Evolutionary conservation across 2,888 invertebrate species (phyloP).

Genomic region (Pomacea canaliculata): DNA sequence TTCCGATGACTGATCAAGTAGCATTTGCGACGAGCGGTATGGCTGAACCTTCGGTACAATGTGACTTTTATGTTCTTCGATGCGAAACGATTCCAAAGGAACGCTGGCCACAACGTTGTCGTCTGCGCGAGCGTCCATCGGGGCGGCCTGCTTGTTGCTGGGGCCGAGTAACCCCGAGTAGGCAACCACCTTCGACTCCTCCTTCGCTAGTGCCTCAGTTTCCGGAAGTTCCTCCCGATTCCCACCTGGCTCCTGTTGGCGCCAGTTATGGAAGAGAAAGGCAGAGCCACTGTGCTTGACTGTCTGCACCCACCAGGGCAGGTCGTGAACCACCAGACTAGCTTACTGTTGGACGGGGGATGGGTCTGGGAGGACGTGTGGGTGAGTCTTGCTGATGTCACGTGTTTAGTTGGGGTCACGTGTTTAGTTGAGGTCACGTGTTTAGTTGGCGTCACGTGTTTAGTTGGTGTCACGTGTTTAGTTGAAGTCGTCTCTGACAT

Average conservation of each 20-base stretch:
- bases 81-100: too few species aligned
- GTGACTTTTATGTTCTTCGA: too few species aligned
- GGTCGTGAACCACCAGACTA: background rate
- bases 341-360: background rate
- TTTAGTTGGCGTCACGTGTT: too few species aligned
- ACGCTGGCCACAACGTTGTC: too few species aligned
- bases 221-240: background rate
- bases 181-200: background rate
- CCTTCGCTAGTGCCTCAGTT: background rate
- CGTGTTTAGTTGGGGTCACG: too few species aligned
- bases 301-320: slow-evolving; percentile 1
- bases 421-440: background rate
- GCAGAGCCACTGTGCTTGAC: background rate
- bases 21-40: too few species aligned
- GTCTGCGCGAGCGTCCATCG: too few species aligned
- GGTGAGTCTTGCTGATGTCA: too few species aligned
- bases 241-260: background rate
- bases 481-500: background rate
- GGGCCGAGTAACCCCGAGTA: slow-evolving; percentile 4
- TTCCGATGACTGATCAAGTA: too few species aligned
- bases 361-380: background rate
- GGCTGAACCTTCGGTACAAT: too few species aligned
- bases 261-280: slow-evolving; percentile 4
- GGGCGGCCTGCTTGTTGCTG: too few species aligned
- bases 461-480: too few species aligned